These are phyloP conservation scores for Campoletis raptor DNA, from an alignment of 2,888 invertebrate species.

Conservation along the genomic window DNA sequence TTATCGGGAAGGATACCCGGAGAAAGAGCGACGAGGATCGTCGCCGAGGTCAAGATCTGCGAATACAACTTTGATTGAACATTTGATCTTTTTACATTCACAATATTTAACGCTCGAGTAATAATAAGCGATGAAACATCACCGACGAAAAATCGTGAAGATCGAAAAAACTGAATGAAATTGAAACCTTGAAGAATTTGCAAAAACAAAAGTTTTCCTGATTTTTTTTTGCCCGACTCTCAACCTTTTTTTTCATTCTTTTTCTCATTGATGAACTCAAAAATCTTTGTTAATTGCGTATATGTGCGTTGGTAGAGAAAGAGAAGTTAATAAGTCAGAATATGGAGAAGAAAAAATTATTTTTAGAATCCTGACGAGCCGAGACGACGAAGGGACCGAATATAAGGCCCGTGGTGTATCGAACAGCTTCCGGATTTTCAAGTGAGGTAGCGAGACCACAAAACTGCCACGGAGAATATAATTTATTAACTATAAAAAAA, in stretches of 20 bases:
- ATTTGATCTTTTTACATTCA: conserved; percentile 34
- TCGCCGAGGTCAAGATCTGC: conserved; percentile 49
- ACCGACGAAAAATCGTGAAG: background rate
- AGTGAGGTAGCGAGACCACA: background rate
- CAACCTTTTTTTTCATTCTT: background rate
- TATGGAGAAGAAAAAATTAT: conserved; percentile 45
- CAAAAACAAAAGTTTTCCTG: background rate
- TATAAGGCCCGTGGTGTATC: conserved; percentile 8
- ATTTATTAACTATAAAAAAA: conserved; percentile 19
- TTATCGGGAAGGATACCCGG: conserved; percentile 30
- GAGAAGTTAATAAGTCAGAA: conserved; percentile 54
- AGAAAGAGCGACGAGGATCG: conserved; percentile 12
- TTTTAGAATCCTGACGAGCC: conserved; percentile 51
- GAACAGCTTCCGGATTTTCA: conserved; percentile 36
- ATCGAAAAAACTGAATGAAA: background rate
- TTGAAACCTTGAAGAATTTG: background rate
- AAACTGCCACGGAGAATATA: background rate
- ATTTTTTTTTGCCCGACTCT: too few relatives aligned
- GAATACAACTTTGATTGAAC: conserved; percentile 36
- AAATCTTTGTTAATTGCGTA: conserved; percentile 27
- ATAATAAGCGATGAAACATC: background rate
- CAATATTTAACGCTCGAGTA: conserved; percentile 7
- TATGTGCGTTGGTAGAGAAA: conserved; percentile 27
- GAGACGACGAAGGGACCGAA: conserved; percentile 32
- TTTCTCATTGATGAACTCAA: background rate